Base-by-base conservation (phyloP, 1,140 invertebrate genomes). In the Nasonia longicornis region DNA sequence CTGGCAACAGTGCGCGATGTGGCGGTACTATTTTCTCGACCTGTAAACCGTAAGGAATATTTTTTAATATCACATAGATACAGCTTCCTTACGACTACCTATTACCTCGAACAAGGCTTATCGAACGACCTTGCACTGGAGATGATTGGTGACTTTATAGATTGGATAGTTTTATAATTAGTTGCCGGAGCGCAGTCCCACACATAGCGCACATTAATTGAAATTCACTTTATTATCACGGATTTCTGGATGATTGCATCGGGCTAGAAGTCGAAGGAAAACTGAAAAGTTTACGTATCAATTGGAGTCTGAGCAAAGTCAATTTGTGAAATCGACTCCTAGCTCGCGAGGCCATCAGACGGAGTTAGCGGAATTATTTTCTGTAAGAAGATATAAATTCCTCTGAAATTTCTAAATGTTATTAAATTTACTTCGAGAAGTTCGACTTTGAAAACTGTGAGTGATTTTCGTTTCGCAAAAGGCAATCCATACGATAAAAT, bases 201-300 rank as follows among this genome's bases (percentile, higher is more conserved):
- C 66, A 11, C 16, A 22, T 70, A 42, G 26, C 69, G 31, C n/a
- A 48, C 70, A 79, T 82, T 88, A 87, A 89, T 89, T 89, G 87
- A 88, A 89, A 86, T 84, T 87, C 85, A 79, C 63, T 75, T 78
- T 82, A 85, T 88, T 88, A 88, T 87, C 87, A 81, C 74, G 31
- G 84, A 86, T 86, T 88, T 87, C 87, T 86, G 78, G 83, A 83
- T 85, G 86, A 87, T 87, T 86, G 83, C 84, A 84, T 87, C 63
- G 70, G 31, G 14, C 29, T 31, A 67, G 20, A 31, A 31, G 67
- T 77, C 22, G 42, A 82, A 48, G 58, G 71, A 70, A 42, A 79
- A 69, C 45, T 64, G n/a, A 82, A 75, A 79, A 82, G 77, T 74
- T 75, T 79, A 29, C 26, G 16, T 77, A 72, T 81, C 69, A 64